These are phyloP conservation scores for Romanogobio albipinnatus DNA, from an alignment of 2,113 vertebrate genomes.

Conservation along the genomic window DNA sequence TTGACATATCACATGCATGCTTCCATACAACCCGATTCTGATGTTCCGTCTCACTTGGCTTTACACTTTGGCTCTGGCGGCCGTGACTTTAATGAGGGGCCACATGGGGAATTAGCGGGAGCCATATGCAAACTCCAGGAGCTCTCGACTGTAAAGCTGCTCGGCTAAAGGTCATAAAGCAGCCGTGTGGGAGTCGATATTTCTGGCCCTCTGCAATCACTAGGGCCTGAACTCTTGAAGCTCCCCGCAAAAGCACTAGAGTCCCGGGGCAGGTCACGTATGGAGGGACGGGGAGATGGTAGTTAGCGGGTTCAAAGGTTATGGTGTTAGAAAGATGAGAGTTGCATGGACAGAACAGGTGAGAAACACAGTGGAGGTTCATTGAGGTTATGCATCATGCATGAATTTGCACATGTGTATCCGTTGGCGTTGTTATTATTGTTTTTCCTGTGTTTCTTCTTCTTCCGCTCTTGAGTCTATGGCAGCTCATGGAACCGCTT, in stretches of 20 bases:
- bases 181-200: conserved; percentile 47
- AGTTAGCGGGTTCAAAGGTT: not conserved
- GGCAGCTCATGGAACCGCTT: too few relatives aligned
- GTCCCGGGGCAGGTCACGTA: not conserved
- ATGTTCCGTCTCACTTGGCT: not conserved
- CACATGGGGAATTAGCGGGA: conserved; percentile 39
- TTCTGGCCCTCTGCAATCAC: conserved; percentile 58
- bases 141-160: conserved; percentile 57
- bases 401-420: too few relatives aligned
- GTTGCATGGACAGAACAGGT: not conserved
- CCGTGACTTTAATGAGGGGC: conserved; percentile 28
- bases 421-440: too few relatives aligned
- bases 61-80: conserved; percentile 24
- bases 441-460: too few relatives aligned
- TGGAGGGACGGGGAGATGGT: not conserved
- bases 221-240: not conserved
- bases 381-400: not conserved
- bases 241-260: not conserved
- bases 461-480: too few relatives aligned
- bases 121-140: conserved; percentile 60
- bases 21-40: not conserved
- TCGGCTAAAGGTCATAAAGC: conserved; percentile 52
- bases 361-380: not conserved
- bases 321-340: not conserved
- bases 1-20: not conserved